These are phyloP conservation scores for Odontocolon sp. DNA, from an alignment of 2,888 invertebrate species.

Conservation along the genomic window DNA sequence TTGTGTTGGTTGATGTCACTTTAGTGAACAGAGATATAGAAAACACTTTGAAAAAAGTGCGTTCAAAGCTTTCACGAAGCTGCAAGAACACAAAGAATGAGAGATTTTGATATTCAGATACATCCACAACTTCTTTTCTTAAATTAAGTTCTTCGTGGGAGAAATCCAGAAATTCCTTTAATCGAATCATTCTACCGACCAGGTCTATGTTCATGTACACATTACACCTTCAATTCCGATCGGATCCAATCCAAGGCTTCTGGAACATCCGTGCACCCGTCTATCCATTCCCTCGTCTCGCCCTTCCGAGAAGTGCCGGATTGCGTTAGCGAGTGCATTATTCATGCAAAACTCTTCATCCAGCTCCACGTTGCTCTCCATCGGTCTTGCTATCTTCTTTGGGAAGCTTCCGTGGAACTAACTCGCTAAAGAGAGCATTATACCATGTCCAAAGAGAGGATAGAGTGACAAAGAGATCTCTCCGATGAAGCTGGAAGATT, in stretches of 20 bases:
- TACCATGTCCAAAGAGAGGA: background rate
- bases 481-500: no score
- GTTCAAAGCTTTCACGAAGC: conserved; percentile 17
- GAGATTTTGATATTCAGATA: no score
- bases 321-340: conserved; percentile 71
- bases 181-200: background rate
- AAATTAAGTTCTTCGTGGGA: no score
- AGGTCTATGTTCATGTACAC: background rate
- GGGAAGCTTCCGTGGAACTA: background rate
- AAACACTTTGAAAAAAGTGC: conserved; percentile 17
- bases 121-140: no score
- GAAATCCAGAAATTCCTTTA: no score
- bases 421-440: conserved; percentile 1
- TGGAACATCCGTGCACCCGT: conserved; percentile 49
- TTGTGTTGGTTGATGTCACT: conserved; percentile 25
- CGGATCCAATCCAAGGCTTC: conserved; percentile 9
- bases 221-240: conserved; percentile 21
- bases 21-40: conserved; percentile 1
- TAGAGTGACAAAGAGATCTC: conserved; percentile 24
- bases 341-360: conserved; percentile 72
- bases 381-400: conserved; percentile 9
- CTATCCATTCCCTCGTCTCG: conserved; percentile 44
- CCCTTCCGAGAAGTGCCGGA: conserved; percentile 71
- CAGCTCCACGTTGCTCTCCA: conserved; percentile 52
- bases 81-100: background rate